Evolutionary conservation across 2,113 vertebrate species (phyloP).

Genomic region (Clinocottus analis): DNA sequence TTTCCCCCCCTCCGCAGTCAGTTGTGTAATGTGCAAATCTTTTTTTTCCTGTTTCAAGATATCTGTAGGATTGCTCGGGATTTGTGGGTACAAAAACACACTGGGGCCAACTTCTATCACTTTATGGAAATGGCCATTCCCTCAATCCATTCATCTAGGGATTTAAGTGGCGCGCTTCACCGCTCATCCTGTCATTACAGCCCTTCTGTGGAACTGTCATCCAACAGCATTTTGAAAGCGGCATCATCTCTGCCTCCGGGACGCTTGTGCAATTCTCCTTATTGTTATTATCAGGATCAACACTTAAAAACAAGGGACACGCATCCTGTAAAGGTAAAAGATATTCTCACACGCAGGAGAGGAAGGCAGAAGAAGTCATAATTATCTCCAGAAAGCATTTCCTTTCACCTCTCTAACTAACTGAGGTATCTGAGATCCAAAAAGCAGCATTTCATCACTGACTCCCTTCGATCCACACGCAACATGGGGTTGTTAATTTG

Average conservation of each 20-base stretch:
- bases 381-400: slow-evolving; percentile 41
- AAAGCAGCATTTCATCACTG: slow-evolving; percentile 29
- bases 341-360: slow-evolving; percentile 57
- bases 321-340: slow-evolving; percentile 55
- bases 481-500: neutral
- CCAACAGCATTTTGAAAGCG: slow-evolving; percentile 25
- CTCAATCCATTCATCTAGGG: slow-evolving; percentile 61
- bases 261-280: slow-evolving; percentile 22
- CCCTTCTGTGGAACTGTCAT: slow-evolving; percentile 42
- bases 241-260: slow-evolving; percentile 3
- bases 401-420: slow-evolving; percentile 43
- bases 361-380: slow-evolving; percentile 68
- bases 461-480: slow-evolving; percentile 14
- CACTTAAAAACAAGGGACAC: slow-evolving; percentile 36
- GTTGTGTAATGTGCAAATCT: slow-evolving; percentile 49
- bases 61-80: slow-evolving; percentile 57
- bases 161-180: slow-evolving; percentile 52
- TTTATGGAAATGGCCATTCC: slow-evolving; percentile 64
- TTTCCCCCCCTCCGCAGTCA: slow-evolving; percentile 26
- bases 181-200: slow-evolving; percentile 47
- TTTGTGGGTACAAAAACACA: slow-evolving; percentile 56
- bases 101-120: slow-evolving; percentile 62
- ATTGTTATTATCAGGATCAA: slow-evolving; percentile 31
- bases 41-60: slow-evolving; percentile 47
- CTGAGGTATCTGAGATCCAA: slow-evolving; percentile 38